A percentile compares a stretch with the other conserved stretches of the same genome.
Conservation (phyloP, 2,888 invertebrate genomes). For the Subacronicta megacephala region DNA sequence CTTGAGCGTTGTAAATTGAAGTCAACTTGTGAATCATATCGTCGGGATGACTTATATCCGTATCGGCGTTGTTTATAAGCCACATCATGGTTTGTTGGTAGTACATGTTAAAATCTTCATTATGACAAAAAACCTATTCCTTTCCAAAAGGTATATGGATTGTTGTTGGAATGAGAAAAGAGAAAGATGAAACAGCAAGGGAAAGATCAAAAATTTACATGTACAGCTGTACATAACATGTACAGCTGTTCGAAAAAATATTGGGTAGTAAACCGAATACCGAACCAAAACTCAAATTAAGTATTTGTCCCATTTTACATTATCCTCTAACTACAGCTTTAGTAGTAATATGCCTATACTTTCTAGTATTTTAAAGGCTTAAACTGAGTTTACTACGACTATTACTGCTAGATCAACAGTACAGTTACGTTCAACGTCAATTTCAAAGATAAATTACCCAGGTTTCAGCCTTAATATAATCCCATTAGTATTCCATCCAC, state of each 20-base stretch:
- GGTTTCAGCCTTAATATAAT: constrained; percentile 24
- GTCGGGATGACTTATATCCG: not conserved
- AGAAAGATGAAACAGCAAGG: no score
- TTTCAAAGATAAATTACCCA: constrained; percentile 36
- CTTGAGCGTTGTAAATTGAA: constrained; percentile 2
- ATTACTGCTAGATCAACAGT: not conserved
- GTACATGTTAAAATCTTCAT: not conserved
- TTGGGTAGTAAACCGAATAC: no score
- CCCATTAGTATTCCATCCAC: constrained; percentile 49
- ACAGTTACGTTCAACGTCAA: constrained; percentile 14
- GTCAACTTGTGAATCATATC: constrained; percentile 27
- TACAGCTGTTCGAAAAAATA: no score
- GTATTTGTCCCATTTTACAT: no score
- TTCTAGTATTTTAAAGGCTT: not conserved
- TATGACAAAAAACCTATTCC: not conserved
- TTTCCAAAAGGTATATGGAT: not conserved
- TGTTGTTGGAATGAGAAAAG: no score
- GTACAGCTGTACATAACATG: no score
- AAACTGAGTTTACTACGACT: no score
- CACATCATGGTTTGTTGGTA: constrained; percentile 27
- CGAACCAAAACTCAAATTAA: no score
- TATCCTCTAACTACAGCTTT: no score
- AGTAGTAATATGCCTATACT: no score
- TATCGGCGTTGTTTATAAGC: constrained; percentile 1
- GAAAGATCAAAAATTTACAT: no score